A percentile compares a stretch with the other conserved stretches of the same genome.
phyloP scores from a whole-genome alignment of 2,113 vertebrate species.

The Plecotus auritus region DNA sequence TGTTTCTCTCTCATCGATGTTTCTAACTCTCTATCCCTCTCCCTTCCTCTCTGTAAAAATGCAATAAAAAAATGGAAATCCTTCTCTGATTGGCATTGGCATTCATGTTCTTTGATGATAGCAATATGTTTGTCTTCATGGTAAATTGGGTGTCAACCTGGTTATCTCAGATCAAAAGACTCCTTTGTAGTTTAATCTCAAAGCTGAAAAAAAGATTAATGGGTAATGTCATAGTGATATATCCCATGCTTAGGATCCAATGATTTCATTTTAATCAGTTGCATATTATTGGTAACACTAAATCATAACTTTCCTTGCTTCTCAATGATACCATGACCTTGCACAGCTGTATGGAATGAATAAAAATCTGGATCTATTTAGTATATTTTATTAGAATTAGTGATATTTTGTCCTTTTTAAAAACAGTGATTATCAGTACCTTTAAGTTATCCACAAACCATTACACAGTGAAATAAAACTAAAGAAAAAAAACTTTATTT shows the following conservation, averaged over 20 bases:
- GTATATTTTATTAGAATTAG: conserved; percentile 20
- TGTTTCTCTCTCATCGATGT: no score
- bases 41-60: no score
- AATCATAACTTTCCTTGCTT: conserved; percentile 54
- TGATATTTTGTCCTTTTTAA: not conserved
- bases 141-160: conserved; percentile 39
- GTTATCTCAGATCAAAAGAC: conserved; percentile 59
- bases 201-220: conserved; percentile 69
- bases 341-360: not conserved
- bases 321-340: conserved; percentile 63
- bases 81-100: not conserved
- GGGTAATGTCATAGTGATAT: conserved; percentile 53
- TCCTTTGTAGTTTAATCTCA: conserved; percentile 67
- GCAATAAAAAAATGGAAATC: not conserved
- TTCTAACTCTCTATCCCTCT: no score
- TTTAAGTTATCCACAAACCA: conserved; percentile 61
- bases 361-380: conserved; percentile 29
- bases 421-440: not conserved
- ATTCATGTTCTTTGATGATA: conserved; percentile 10
- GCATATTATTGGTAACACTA: conserved; percentile 64
- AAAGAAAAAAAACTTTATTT: not conserved
- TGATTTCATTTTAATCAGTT: conserved; percentile 75
- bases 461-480: conserved; percentile 37
- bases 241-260: conserved; percentile 62
- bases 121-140: conserved; percentile 47